phyloP scores from a whole-genome alignment of 2,888 invertebrate genomes.

The Drosophila neotestacea region DNA sequence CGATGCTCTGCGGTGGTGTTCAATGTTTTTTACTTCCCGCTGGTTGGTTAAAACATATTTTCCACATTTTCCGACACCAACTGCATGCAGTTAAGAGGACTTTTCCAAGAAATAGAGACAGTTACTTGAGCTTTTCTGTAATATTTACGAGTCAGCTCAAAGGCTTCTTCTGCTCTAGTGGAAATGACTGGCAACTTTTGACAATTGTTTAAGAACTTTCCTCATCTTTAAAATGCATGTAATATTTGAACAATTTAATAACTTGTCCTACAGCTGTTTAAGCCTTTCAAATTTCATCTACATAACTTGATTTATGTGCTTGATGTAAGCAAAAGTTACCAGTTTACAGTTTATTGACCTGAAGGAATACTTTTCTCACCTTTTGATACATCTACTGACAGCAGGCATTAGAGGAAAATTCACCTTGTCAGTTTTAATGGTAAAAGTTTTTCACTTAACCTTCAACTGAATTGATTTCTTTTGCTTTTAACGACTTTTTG shows the following conservation, averaged over 20 bases:
- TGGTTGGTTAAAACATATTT: slow-evolving; percentile 3
- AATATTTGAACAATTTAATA: slow-evolving; percentile 17
- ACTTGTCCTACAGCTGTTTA: slow-evolving; percentile 14
- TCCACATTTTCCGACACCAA: slow-evolving; percentile 23
- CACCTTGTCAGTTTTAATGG: slow-evolving; percentile 69
- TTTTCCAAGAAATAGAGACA: slow-evolving; percentile 43
- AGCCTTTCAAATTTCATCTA: slow-evolving; percentile 23
- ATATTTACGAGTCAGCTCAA: slow-evolving; percentile 37
- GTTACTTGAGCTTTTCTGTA: slow-evolving; percentile 28
- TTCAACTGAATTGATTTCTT: slow-evolving; percentile 68
- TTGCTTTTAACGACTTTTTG: slow-evolving; percentile 67
- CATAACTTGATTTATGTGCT: slow-evolving; percentile 51
- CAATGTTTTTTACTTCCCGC: slow-evolving; percentile 11
- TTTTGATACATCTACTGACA: slow-evolving; percentile 4
- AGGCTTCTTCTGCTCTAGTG: slow-evolving; percentile 7
- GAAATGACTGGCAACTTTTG: slow-evolving; percentile 22
- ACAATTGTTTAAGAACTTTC: slow-evolving; percentile 30
- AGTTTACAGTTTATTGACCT: slow-evolving; percentile 46
- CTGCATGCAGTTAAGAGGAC: slow-evolving; percentile 28
- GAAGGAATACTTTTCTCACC: slow-evolving; percentile 43
- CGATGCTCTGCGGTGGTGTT: slow-evolving; percentile 45
- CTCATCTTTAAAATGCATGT: background rate
- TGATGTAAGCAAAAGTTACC: slow-evolving; percentile 19
- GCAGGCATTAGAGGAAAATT: slow-evolving; percentile 45
- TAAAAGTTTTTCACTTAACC: slow-evolving; percentile 71